Conservation (phyloP, 2,113 vertebrate genomes). For the Holacanthus passer region DNA sequence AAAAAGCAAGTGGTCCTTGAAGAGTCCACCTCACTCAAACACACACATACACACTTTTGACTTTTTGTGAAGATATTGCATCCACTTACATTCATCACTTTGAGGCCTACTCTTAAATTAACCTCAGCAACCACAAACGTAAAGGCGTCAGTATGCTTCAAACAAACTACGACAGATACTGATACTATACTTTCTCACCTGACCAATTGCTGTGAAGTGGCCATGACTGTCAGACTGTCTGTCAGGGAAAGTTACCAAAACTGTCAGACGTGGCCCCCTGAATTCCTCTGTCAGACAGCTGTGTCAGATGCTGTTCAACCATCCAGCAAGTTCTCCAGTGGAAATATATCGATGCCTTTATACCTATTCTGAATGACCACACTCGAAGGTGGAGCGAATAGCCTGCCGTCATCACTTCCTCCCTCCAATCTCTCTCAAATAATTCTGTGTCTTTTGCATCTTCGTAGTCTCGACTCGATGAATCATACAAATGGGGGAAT, state of each 20-base stretch:
- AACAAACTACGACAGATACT: neutral
- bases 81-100: neutral
- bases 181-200: neutral
- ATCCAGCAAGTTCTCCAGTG: neutral
- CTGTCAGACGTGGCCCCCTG: too few species aligned
- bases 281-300: neutral
- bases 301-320: neutral
- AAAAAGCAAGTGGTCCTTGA: conserved; percentile 53
- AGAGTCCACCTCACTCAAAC: conserved; percentile 6
- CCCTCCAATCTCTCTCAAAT: neutral
- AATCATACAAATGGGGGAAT: neutral
- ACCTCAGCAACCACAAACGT: neutral
- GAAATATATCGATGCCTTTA: neutral
- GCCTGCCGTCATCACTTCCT: neutral
- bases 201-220: neutral
- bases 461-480: neutral
- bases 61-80: conserved; percentile 4
- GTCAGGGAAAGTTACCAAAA: neutral
- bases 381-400: neutral
- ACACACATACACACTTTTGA: neutral
- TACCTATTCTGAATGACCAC: neutral
- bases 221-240: neutral
- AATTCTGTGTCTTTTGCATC: neutral
- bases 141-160: conserved; percentile 4
- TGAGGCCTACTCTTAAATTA: neutral